Base-by-base conservation (phyloP, 2,113 vertebrate species). In the Corythoichthys intestinalis region DNA sequence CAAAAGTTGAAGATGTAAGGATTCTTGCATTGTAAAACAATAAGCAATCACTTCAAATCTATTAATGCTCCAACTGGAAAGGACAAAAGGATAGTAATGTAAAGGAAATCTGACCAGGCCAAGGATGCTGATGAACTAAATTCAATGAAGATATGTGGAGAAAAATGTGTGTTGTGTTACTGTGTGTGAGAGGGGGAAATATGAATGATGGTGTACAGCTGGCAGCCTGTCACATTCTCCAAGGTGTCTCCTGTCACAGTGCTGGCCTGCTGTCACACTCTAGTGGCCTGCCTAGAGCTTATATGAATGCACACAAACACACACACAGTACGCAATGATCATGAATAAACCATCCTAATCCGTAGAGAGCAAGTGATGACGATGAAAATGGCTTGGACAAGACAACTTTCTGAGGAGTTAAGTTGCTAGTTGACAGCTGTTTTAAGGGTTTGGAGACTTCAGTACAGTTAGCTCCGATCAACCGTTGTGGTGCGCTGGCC, bases 201-300 rank as follows among this genome's bases (percentile, higher is more conserved):
- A 81, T 72, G 78, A 88, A 88, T 89, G 84, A 89, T 89, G 84
- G 90, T 86, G 85, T 90, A 89, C 89, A 91, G 86, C 89, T 91
- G 88, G 88, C 86, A 87, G 84, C 82, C 88, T 90, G 89, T 89
- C 86, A 90, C 85, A 87, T 83, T 89, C 86, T 90, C 89, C 86
- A 91, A 88, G 90, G 87, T 91, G 90, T 90, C 90, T 90, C 86
- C 85, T 90, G 88, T 91, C 90, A 90, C 83, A 80, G 85, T 78
- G 83, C 85, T 88, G 85, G 89, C 86, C 89, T 88, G 89, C 86
- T 90, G 87, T 90, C 89, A 89, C 86, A 90, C 89, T 89, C 87
- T 89, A 89, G 86, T 88, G 89, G 87, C 85, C 87, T 87, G 85
- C 84, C 84, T 82, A 84, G 81, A 85, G 76, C 70, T 3, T 76